These are phyloP conservation scores for Hippolais icterina DNA, from an alignment of 2,113 vertebrate genomes.

Conservation along the genomic window DNA sequence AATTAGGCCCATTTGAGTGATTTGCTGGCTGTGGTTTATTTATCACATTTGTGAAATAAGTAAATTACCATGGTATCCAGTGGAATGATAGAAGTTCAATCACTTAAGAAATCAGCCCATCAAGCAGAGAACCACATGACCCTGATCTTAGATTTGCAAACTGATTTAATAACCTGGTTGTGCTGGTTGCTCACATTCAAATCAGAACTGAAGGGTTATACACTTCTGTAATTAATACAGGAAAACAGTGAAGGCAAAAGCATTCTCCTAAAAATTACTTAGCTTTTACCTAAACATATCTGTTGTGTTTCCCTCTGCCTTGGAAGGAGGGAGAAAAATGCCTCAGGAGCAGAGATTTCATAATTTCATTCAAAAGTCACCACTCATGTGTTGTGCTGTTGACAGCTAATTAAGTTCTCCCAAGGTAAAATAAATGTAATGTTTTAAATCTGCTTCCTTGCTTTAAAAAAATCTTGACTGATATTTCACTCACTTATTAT, in stretches of 20 bases:
- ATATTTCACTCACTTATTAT: background rate
- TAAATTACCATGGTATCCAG: conserved; percentile 34
- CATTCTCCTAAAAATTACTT: conserved; percentile 55
- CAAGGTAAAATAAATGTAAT: conserved; percentile 70
- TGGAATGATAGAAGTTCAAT: conserved; percentile 43
- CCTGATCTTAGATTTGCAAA: background rate
- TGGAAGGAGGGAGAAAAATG: conserved; percentile 59
- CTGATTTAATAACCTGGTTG: background rate
- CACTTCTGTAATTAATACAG: conserved; percentile 63
- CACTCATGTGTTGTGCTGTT: conserved; percentile 50
- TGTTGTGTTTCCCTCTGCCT: conserved; percentile 37
- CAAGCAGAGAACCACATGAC: conserved; percentile 20
- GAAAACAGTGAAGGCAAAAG: conserved; percentile 46
- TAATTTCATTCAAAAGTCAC: conserved; percentile 71
- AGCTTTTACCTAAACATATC: conserved; percentile 45
- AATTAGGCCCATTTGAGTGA: background rate
- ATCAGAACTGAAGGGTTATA: conserved; percentile 39
- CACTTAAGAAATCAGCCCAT: conserved; percentile 49
- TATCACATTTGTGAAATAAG: conserved; percentile 32
- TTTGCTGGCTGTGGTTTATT: conserved; percentile 5
- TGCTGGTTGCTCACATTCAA: background rate
- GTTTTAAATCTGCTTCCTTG: background rate
- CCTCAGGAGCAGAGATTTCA: conserved; percentile 54
- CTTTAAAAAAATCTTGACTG: conserved; percentile 25
- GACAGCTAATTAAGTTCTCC: conserved; percentile 78